A percentile compares a stretch with the other conserved stretches of the same genome.
These are phyloP conservation scores for Pavo muticus DNA, from an alignment of 2,113 vertebrate species.

Conservation along the genomic window DNA sequence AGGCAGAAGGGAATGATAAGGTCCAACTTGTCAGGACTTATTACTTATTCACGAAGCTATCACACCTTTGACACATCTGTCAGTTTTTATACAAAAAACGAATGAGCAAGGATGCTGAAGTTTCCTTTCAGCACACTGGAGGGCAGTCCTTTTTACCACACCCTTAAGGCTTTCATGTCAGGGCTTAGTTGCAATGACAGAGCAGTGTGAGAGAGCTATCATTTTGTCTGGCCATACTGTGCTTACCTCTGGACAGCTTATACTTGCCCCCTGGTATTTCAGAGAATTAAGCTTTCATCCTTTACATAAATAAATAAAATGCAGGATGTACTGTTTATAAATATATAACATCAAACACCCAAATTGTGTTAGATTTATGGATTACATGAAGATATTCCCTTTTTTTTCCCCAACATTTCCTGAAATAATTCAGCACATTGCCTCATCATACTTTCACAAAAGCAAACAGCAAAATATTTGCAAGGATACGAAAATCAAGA, in stretches of 20 bases:
- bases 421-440: background rate
- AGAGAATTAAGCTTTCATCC: slow-evolving; percentile 23
- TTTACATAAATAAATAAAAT: background rate
- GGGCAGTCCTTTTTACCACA: slow-evolving; percentile 72
- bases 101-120: slow-evolving; percentile 75
- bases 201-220: slow-evolving; percentile 43
- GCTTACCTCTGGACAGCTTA: slow-evolving; percentile 59
- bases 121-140: slow-evolving; percentile 70
- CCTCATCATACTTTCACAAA: background rate
- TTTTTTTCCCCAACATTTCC: background rate
- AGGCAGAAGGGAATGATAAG: slow-evolving; percentile 79
- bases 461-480: background rate
- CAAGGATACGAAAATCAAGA: background rate
- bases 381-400: background rate
- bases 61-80: slow-evolving; percentile 84
- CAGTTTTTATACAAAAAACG: slow-evolving; percentile 79
- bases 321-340: background rate
- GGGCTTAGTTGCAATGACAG: slow-evolving; percentile 61
- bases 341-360: background rate
- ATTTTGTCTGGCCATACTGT: slow-evolving; percentile 25
- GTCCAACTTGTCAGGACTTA: slow-evolving; percentile 81
- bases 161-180: slow-evolving; percentile 71
- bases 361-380: background rate
- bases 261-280: slow-evolving; percentile 10
- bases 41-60: slow-evolving; percentile 77